A percentile compares a stretch with the other conserved stretches of the same genome.
Evolutionary conservation across 30 jellyfish, hydroid and myxozoan genomes (phyloP).

Genomic region (Sanderia malayensis): DNA sequence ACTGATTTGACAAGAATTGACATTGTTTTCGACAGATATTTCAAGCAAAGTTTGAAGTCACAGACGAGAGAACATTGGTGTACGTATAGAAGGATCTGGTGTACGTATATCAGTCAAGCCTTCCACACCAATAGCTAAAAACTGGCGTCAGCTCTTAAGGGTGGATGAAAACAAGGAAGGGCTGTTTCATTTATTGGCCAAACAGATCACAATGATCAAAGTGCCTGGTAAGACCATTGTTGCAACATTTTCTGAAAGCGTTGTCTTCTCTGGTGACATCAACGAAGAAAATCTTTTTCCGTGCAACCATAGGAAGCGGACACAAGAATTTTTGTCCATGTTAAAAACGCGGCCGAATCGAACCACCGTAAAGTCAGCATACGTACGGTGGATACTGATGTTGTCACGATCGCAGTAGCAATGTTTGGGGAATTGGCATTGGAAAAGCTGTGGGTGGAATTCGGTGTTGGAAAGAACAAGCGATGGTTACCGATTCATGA

Average conservation of each 20-base stretch:
- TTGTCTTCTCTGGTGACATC: neutral
- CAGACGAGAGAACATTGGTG: conserved; percentile 13
- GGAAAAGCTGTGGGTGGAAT: conserved; percentile 17
- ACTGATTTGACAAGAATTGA: neutral
- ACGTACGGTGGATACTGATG: conserved; percentile 30
- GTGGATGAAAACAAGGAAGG: conserved; percentile 28
- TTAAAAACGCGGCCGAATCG: neutral
- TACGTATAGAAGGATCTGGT: no score
- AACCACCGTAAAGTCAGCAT: conserved; percentile 8
- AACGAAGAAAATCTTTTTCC: conserved; percentile 16
- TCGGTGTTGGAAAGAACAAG: conserved; percentile 21
- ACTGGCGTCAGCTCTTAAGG: conserved; percentile 22
- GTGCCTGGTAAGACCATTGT: conserved; percentile 3
- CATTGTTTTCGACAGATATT: conserved; percentile 9
- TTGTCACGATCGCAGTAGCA: conserved; percentile 3
- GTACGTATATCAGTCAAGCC: conserved; percentile 29
- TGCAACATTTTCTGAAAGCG: conserved; percentile 11
- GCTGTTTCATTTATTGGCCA: conserved; percentile 22
- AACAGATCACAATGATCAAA: neutral
- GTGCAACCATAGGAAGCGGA: conserved; percentile 40
- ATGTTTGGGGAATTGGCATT: neutral
- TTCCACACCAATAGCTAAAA: conserved; percentile 1
- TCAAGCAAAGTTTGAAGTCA: conserved; percentile 18
- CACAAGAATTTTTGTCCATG: conserved; percentile 30
- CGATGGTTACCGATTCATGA: conserved; percentile 15